A percentile compares a stretch with the other conserved stretches of the same genome.
phyloP scores from a whole-genome alignment of 2,113 vertebrate genomes.

The Pyxicephalus adspersus region DNA sequence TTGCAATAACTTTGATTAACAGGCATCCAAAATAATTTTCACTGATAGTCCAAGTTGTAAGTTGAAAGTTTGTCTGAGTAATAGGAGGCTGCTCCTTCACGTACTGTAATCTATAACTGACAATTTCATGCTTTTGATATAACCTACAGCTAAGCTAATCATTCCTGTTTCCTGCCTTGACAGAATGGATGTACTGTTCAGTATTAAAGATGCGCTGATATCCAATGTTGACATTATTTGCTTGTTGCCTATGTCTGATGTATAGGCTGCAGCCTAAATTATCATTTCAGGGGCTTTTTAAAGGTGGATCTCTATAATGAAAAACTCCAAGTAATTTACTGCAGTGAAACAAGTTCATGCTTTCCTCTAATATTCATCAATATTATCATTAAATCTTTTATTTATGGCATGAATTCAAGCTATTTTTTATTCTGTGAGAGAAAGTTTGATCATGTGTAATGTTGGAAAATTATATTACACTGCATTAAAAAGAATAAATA shows the following conservation, averaged over 20 bases:
- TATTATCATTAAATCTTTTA: slow-evolving; percentile 62
- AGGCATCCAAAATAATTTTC: slow-evolving; percentile 25
- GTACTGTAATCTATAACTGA: slow-evolving; percentile 64
- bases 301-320: slow-evolving; percentile 66
- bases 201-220: slow-evolving; percentile 57
- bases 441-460: slow-evolving; percentile 67
- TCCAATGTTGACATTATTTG: slow-evolving; percentile 49
- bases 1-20: slow-evolving; percentile 35
- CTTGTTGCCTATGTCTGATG: slow-evolving; percentile 61
- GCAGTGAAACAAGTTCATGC: slow-evolving; percentile 60
- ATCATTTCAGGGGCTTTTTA: slow-evolving; percentile 61
- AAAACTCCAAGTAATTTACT: slow-evolving; percentile 64
- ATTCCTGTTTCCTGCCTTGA: slow-evolving; percentile 50
- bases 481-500: not conserved
- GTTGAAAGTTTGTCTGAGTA: slow-evolving; percentile 64
- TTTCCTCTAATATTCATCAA: slow-evolving; percentile 61
- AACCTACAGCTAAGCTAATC: slow-evolving; percentile 60
- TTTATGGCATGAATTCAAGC: slow-evolving; percentile 43
- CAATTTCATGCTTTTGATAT: slow-evolving; percentile 58
- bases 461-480: slow-evolving; percentile 64
- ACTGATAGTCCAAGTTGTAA: slow-evolving; percentile 26
- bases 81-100: slow-evolving; percentile 60
- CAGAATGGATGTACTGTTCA: slow-evolving; percentile 48
- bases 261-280: slow-evolving; percentile 64
- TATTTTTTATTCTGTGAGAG: slow-evolving; percentile 63